phyloP scores from a whole-genome alignment of 2,113 vertebrate genomes.

The Engraulis encrasicolus region DNA sequence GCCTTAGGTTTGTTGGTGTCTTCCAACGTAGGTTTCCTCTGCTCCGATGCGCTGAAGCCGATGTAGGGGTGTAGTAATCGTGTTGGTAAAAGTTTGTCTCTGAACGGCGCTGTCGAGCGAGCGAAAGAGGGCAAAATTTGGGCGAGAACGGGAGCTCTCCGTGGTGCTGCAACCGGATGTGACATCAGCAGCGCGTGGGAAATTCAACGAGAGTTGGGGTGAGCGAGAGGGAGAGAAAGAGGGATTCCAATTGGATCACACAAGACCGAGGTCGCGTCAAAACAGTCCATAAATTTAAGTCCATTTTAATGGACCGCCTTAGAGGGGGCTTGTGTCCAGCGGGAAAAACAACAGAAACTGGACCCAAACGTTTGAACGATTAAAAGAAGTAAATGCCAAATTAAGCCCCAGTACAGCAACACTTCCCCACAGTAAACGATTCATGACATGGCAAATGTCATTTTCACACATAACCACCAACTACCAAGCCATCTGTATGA shows the following conservation, averaged over 20 bases:
- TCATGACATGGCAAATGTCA: background rate
- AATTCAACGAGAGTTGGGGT: slow-evolving; percentile 72
- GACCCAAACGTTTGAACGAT: background rate
- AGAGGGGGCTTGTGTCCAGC: background rate
- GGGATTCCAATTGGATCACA: slow-evolving; percentile 6
- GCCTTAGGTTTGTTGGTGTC: slow-evolving; percentile 44
- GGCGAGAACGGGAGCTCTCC: slow-evolving; percentile 73
- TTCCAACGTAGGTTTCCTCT: background rate
- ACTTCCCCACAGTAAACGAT: background rate
- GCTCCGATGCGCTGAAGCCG: slow-evolving; percentile 35
- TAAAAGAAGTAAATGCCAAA: background rate
- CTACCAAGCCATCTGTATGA: no score
- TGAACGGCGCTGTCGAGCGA: slow-evolving; percentile 61
- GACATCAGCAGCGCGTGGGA: slow-evolving; percentile 82
- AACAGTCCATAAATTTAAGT: slow-evolving; percentile 10
- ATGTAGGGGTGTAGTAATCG: slow-evolving; percentile 64
- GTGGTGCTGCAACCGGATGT: slow-evolving; percentile 80
- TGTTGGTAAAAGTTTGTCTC: slow-evolving; percentile 83
- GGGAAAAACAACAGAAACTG: background rate
- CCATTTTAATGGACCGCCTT: background rate
- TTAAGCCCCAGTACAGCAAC: background rate
- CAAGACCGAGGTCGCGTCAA: slow-evolving; percentile 6
- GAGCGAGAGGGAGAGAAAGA: background rate
- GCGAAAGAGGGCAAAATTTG: slow-evolving; percentile 58
- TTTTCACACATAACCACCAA: no score